Evolutionary conservation across 2,888 invertebrate species (phyloP).

Genomic region (Meliscaeva auricollis): DNA sequence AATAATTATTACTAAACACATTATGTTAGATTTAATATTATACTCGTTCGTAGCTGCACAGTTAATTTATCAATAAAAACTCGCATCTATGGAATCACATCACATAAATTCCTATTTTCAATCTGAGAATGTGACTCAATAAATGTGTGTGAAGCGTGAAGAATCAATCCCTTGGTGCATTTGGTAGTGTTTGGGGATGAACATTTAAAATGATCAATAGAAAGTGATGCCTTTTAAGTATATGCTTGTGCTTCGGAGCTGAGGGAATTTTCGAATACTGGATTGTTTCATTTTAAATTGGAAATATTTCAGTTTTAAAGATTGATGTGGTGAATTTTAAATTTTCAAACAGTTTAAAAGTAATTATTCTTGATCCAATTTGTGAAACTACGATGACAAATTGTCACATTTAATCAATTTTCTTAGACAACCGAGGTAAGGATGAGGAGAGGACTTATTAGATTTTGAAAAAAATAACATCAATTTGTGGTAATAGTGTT

Average conservation of each 20-base stretch:
- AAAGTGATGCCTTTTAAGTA: not conserved
- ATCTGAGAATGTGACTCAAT: not conserved
- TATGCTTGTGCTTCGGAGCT: not conserved
- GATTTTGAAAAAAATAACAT: too few species aligned
- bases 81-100: conserved; percentile 3
- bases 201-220: not conserved
- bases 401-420: too few species aligned
- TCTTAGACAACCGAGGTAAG: too few species aligned
- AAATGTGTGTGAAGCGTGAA: conserved; percentile 66
- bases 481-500: too few species aligned
- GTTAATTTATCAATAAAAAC: conserved; percentile 70
- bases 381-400: not conserved
- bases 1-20: conserved; percentile 58
- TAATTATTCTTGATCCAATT: conserved; percentile 6
- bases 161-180: conserved; percentile 45
- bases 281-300: not conserved
- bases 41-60: conserved; percentile 49
- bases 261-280: conserved; percentile 16
- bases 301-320: not conserved
- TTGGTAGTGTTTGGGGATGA: conserved; percentile 43
- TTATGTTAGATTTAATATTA: conserved; percentile 20
- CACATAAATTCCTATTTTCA: conserved; percentile 10
- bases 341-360: not conserved
- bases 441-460: too few species aligned
- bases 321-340: not conserved